A percentile compares a stretch with the other conserved stretches of the same genome.
These are phyloP conservation scores for Hyppa rectilinea DNA, from an alignment of 2,888 invertebrate genomes.

Conservation along the genomic window DNA sequence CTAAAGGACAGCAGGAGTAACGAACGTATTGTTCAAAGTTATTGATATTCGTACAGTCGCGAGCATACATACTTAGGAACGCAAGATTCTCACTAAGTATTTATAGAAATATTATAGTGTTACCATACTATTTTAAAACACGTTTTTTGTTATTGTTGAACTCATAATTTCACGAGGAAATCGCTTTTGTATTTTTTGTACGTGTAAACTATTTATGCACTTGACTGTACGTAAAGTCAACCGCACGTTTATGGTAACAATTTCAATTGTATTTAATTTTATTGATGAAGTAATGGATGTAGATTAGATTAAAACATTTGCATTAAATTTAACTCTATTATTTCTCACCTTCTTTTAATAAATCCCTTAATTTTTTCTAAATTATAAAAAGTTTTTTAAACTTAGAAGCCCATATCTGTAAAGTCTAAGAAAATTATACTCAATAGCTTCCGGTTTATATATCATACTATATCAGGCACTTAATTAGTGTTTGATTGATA, in stretches of 20 bases:
- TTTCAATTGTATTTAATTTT: too few species aligned
- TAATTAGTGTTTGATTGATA: constrained; percentile 19
- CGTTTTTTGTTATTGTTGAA: background rate
- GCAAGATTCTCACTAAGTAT: too few species aligned
- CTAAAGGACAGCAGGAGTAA: constrained; percentile 39
- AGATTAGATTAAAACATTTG: background rate
- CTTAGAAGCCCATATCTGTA: background rate
- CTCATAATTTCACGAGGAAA: background rate
- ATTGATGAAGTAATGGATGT: background rate
- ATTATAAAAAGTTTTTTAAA: background rate
- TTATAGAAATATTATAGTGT: background rate
- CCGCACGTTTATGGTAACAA: background rate
- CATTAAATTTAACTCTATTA: background rate
- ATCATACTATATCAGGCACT: constrained; percentile 1
- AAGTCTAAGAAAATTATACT: background rate
- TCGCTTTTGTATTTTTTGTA: background rate
- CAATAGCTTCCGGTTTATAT: constrained; percentile 30
- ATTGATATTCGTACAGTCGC: background rate
- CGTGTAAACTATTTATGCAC: background rate
- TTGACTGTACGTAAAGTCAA: background rate
- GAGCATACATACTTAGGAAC: background rate
- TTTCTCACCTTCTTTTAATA: background rate
- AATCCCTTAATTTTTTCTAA: background rate
- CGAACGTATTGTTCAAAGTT: background rate
- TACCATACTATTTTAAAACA: background rate